These are phyloP conservation scores for Blastomussa wellsi DNA, from an alignment of 92 coral and sea anemone genomes.

Conservation along the genomic window DNA sequence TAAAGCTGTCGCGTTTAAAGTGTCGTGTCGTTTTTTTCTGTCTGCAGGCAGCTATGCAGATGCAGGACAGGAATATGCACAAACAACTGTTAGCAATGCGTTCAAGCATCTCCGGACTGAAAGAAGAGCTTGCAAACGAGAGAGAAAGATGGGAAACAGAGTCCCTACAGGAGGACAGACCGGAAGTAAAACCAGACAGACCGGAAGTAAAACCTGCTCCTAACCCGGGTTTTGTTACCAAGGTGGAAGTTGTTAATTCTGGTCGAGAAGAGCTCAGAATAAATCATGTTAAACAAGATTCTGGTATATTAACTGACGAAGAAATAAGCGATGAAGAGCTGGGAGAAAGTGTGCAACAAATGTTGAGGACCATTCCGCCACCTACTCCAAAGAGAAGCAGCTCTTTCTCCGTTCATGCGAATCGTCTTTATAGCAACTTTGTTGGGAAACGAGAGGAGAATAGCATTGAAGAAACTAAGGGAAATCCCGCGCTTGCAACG, in stretches of 20 bases:
- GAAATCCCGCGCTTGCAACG: background rate
- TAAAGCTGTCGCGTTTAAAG: too few species aligned
- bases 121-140: constrained; percentile 52
- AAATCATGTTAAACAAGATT: constrained; percentile 68
- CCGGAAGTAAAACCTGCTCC: background rate
- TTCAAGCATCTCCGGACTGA: constrained; percentile 42
- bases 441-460: constrained; percentile 5
- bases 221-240: constrained; percentile 41
- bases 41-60: constrained; percentile 69
- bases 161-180: background rate
- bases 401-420: constrained; percentile 17
- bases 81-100: constrained; percentile 61
- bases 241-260: constrained; percentile 33
- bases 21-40: background rate
- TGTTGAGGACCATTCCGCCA: constrained; percentile 12
- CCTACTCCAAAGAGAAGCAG: constrained; percentile 28
- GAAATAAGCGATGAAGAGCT: constrained; percentile 53
- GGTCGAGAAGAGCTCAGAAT: constrained; percentile 38
- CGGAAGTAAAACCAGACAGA: background rate
- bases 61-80: constrained; percentile 64
- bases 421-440: background rate
- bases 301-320: constrained; percentile 68
- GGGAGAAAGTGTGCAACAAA: constrained; percentile 10
- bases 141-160: constrained; percentile 41
- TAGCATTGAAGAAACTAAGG: background rate